Conservation (phyloP, 2,113 vertebrate species). For the Neotragus moschatus region DNA sequence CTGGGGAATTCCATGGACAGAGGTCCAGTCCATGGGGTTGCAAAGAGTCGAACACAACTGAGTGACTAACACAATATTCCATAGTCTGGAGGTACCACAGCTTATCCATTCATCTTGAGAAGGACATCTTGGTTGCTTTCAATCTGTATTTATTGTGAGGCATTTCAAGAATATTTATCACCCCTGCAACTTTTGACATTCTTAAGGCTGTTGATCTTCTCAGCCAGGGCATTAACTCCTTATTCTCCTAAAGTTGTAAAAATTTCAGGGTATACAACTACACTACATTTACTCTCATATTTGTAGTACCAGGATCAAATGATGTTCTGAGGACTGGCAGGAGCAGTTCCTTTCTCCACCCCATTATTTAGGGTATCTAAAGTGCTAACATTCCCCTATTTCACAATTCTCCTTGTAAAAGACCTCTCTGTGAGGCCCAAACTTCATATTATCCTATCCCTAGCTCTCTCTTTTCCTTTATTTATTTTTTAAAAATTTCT, state of each 20-base stretch:
- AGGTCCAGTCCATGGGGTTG: not conserved
- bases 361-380: not conserved
- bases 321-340: not conserved
- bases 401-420: not conserved
- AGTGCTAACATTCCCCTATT: not conserved
- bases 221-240: not conserved
- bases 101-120: not conserved
- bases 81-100: not conserved
- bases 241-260: not conserved
- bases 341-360: not conserved
- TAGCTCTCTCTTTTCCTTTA: rapidly evolving
- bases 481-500: not conserved
- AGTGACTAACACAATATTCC: not conserved
- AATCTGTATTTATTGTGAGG: not conserved
- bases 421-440: not conserved
- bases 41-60: not conserved
- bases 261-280: not conserved
- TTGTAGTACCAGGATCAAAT: not conserved
- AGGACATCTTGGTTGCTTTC: not conserved
- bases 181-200: not conserved
- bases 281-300: not conserved
- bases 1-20: not conserved
- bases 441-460: not conserved
- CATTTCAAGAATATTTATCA: not conserved
- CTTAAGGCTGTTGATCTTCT: not conserved